phyloP scores from a whole-genome alignment of 1,140 invertebrate genomes.

The Onthophagus taurus region DNA sequence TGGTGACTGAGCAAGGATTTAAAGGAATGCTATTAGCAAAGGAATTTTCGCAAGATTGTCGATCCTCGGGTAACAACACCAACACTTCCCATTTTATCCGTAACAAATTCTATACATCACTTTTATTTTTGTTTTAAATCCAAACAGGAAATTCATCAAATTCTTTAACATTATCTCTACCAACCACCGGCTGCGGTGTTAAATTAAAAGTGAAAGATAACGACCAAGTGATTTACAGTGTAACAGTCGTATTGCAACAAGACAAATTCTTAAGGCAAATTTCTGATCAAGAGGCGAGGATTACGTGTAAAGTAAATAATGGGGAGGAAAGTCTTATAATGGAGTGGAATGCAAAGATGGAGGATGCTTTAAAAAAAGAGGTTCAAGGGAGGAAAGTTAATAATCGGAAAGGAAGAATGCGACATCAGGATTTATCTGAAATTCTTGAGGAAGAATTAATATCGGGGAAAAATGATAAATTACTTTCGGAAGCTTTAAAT shows the following conservation, averaged over 20 bases:
- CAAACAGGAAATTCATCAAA: slow-evolving; percentile 37
- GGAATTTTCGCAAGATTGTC: slow-evolving; percentile 59
- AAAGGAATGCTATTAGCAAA: slow-evolving; percentile 59
- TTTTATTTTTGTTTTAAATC: slow-evolving; percentile 3
- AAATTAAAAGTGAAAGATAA: slow-evolving; percentile 42
- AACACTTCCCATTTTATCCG: not conserved
- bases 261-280: slow-evolving; percentile 59
- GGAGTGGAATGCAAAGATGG: not conserved
- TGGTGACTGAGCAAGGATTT: slow-evolving; percentile 49
- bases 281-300: slow-evolving; percentile 48
- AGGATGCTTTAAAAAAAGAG: not conserved
- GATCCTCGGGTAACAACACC: slow-evolving; percentile 39
- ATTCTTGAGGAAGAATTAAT: slow-evolving; percentile 16
- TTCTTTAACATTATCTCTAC: slow-evolving; percentile 45
- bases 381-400: slow-evolving; percentile 1
- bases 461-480: slow-evolving; percentile 15
- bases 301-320: slow-evolving; percentile 5
- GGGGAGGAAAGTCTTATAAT: too few relatives aligned
- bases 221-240: slow-evolving; percentile 42
- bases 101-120: not conserved
- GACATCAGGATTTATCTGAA: slow-evolving; percentile 16
- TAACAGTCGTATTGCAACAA: slow-evolving; percentile 59
- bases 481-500: slow-evolving; percentile 31
- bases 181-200: slow-evolving; percentile 56
- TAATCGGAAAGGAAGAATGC: slow-evolving; percentile 35